phyloP scores from a whole-genome alignment of 2,888 invertebrate genomes.

The Drosophila peninsularis region DNA sequence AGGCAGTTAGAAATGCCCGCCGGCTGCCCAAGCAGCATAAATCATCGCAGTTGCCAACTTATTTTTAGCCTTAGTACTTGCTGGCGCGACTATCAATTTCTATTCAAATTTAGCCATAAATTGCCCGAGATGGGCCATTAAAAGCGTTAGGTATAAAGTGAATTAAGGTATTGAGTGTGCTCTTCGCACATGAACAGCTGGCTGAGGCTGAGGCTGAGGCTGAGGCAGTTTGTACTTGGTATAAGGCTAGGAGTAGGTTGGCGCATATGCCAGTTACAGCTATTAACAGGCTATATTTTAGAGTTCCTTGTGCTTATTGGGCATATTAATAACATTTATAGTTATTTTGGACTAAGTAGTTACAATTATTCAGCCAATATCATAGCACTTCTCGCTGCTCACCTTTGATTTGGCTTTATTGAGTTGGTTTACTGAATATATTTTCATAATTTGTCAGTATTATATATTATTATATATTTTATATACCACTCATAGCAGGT shows the following conservation, averaged over 20 bases:
- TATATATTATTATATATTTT: too few species aligned
- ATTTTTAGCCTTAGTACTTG: constrained; percentile 11
- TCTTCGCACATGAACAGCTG: not conserved
- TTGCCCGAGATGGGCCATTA: not conserved
- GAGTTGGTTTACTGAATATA: too few species aligned
- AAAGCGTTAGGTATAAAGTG: not conserved
- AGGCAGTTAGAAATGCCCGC: constrained; percentile 17
- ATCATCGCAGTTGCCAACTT: constrained; percentile 3
- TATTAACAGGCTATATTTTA: not conserved
- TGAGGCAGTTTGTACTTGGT: not conserved
- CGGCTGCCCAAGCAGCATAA: constrained; percentile 27
- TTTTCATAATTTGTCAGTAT: too few species aligned
- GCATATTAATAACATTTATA: not conserved
- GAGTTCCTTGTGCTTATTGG: not conserved
- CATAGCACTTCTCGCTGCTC: too few species aligned
- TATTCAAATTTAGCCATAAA: constrained; percentile 8
- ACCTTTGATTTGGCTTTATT: too few species aligned
- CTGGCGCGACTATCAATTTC: not conserved
- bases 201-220: not conserved
- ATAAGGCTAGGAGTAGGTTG: not conserved
- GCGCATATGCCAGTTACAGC: not conserved
- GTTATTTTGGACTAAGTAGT: too few species aligned
- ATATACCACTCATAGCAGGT: too few species aligned
- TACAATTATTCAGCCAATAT: too few species aligned
- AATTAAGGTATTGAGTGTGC: not conserved